Base-by-base conservation (phyloP, 2,888 invertebrate species). In the Noctua janthina region DNA sequence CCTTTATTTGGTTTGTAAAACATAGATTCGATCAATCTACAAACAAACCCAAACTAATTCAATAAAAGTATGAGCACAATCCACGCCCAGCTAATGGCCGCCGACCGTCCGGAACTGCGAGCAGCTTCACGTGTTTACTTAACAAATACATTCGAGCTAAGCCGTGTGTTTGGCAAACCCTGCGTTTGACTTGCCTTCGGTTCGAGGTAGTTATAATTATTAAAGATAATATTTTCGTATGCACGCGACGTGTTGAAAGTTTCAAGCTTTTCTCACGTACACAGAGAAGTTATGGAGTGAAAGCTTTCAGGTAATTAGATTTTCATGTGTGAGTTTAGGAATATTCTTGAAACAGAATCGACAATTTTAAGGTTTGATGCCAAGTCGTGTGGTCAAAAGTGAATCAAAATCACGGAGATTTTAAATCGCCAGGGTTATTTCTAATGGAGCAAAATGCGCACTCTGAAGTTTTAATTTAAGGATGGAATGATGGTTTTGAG, bases 111-210 rank as follows among this genome's bases (percentile, higher is more conserved):
- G 67, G 78, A 81, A 68, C 29, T 56, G 46, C 51, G 15, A 85
- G 67, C 64, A 74, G 71, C 67, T 74, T 17, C 51, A 20, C 43
- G 68, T 82, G 49, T 84, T 85, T 82, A 72, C 82, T 64, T 66
- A 46, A 74, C 82, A 78, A 85, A 82, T 85, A 85, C 59, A 66
- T 78, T 74, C 43, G 29, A 59, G 43, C 49, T 74, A 76, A 72
- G 64, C 29, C 51, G 81, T 68, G 29, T 81, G 85, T 85, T 83
- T 72, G 59, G 64, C 15, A 35, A 49, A n/a, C 46, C 35, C 62
- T 51, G 69, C 51, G 51, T 17, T 56, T 35, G 49, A 43, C 64
- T 62, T 29, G 35, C 39, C 39, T 72, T 51, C 43, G n/a, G 64
- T 70, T 23, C n/a, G 54, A 67, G 35, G 71, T 64, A 64, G 43